Evolutionary conservation across 2,113 vertebrate genomes (phyloP), one percentile per base, ranked within the genome.

Genomic region (Cygnus buccinator): DNA sequence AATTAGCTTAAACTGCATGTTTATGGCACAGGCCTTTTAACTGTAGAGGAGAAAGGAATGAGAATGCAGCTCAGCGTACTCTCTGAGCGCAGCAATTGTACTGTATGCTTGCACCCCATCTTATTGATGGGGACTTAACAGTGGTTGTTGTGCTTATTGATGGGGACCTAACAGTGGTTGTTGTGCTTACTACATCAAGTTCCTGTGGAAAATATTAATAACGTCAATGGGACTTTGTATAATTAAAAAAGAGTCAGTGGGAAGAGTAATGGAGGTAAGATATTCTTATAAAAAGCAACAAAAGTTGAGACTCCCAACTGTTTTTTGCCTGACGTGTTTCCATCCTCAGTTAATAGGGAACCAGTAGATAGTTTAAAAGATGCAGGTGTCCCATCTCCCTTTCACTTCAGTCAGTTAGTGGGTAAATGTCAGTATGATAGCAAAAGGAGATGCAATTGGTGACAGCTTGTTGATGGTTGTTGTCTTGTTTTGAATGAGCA

Each of bases 1-100:
- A 57, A 83, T 79, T 91, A 93, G 28, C 80, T 93, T 94, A 82
- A 87, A 82, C 37, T 10, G 68, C 43, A 65, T 89, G 59, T 77
- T 88, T 86, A 13, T 67, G 59, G 43, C 41, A 22, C 35, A 82
- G 44, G 54, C 10, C 15, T 50, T 84, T 84, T 83, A 93, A 73
- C 57, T 65, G 33, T 46, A 67, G 44, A 93, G 44, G 62, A 89
- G 67, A 89, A 87, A 37, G 41, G 44, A 76, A 8, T 20, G 44
- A 74, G 44, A 75, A 78, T 87, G 72, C 35, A 75, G 37, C 50
- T 91, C 13, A 28, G 58, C 76, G 55, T 50, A 35, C 58, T 62
- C 26, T 72, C 2, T 7, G 39, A 75, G 23, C 70, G 14, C 54
- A 28, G 31, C 18, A 3, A 72, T 82, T 88, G 44, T 61, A 25